Base-by-base conservation (phyloP, 2,888 invertebrate genomes). In the Scaptomyza flava region DNA sequence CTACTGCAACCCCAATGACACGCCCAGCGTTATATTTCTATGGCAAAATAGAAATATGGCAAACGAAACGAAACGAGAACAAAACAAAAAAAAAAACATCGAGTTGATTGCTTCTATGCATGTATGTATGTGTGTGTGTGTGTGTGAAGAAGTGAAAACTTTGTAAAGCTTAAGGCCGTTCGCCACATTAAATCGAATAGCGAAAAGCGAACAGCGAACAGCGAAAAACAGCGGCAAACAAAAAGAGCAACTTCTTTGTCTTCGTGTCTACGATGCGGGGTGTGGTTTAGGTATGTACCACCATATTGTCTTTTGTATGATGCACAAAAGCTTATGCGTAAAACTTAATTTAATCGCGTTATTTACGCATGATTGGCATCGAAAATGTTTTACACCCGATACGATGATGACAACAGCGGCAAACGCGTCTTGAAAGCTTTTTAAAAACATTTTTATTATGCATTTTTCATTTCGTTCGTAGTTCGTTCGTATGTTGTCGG, bases 321-420 rank as follows among this genome's bases (percentile, higher is more conserved):
- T 63, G 72, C 70, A 72, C 68, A 72, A 61, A 73, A 69, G 60
- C 23, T 23, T 23, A 69, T 54, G 27, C 78, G 76, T 85, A 71
- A 80, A 80, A 79, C 72, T 77, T 61, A 77, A 86, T 84, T 88
- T 83, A 85, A 84, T 86, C 84, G 88, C 83, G 88, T 88, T 82
- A 88, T 82, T 84, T 80, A 84, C 84, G 86, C 86, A 88, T 84
- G 84, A 84, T 84, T 83, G 87, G 81, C 83, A 84, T 68, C 88
- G 65, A 72, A 79, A 85, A 64, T 65, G 69, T 68, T 76, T 71
- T 56, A 72, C 58, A 72, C 53, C 42, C 73, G 70, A 72, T 20
- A 33, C 67, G 75, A 72, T 17, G 41, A 36, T 36, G 33, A 38
- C 70, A 68, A 69, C 68, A 68, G 60, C 65, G 70, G 56, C 68